These are phyloP conservation scores for Taurulus bubalis DNA, from an alignment of 2,113 vertebrate genomes.

Conservation along the genomic window DNA sequence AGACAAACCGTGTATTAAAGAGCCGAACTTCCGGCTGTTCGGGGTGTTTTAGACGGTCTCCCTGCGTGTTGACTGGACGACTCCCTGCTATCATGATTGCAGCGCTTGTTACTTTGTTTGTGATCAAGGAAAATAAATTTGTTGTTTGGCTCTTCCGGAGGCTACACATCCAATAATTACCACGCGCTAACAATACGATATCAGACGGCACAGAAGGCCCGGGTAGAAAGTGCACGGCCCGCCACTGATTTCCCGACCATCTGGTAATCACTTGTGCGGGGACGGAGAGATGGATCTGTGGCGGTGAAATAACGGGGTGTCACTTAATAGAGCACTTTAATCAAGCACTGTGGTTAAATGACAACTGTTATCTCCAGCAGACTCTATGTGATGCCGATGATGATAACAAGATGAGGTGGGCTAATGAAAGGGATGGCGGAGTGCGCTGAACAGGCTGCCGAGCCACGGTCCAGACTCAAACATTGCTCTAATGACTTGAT, in stretches of 20 bases:
- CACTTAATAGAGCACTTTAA: conserved; percentile 70
- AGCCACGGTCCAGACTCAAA: conserved; percentile 57
- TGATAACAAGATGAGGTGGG: conserved; percentile 69
- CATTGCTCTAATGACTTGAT: conserved; percentile 77
- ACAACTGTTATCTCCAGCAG: conserved; percentile 68
- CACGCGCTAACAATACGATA: no score
- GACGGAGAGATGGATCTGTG: conserved; percentile 51
- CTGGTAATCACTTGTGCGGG: conserved; percentile 44
- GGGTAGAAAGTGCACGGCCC: no score
- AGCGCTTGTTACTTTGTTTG: no score
- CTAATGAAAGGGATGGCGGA: conserved; percentile 70
- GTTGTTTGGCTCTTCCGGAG: no score
- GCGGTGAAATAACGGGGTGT: conserved; percentile 47
- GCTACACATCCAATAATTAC: no score
- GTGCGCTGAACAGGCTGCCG: conserved; percentile 60
- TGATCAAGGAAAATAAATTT: no score
- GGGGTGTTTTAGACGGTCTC: no score
- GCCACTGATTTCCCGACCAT: conserved; percentile 21
- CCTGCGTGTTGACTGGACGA: no score
- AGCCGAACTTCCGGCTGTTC: no score
- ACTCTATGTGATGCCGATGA: conserved; percentile 65
- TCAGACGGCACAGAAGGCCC: no score
- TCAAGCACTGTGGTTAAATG: conserved; percentile 66
- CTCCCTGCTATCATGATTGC: no score
- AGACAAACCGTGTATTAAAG: no score